These are phyloP conservation scores for Triops cancriformis DNA, from an alignment of 1,140 invertebrate species.

Conservation along the genomic window DNA sequence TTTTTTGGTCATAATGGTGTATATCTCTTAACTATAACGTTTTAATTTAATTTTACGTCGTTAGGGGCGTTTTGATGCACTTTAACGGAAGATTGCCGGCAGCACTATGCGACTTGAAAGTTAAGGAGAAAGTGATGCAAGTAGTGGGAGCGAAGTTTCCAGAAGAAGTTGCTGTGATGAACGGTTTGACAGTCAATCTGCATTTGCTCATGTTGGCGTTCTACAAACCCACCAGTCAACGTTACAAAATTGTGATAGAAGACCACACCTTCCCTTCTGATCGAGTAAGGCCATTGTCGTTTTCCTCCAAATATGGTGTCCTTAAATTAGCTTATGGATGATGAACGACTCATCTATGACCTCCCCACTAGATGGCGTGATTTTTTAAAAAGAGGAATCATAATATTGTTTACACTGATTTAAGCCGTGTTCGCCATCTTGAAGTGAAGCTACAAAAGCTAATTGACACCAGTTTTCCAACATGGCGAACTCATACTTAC, in stretches of 20 bases:
- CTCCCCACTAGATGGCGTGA: too few species aligned
- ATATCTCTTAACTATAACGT: too few species aligned
- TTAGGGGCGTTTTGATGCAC: slow-evolving; percentile 45
- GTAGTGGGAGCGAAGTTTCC: slow-evolving; percentile 41
- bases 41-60: neutral
- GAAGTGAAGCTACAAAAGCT: too few species aligned
- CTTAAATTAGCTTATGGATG: too few species aligned
- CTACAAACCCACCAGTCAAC: slow-evolving; percentile 46
- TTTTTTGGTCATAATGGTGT: too few species aligned
- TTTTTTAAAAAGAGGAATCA: too few species aligned
- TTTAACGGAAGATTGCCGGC: slow-evolving; percentile 43
- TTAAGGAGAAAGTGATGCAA: slow-evolving; percentile 40
- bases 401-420: too few species aligned
- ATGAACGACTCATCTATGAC: too few species aligned
- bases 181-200: slow-evolving; percentile 49
- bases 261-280: slow-evolving; percentile 53
- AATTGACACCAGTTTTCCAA: too few species aligned
- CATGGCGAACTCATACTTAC: too few species aligned
- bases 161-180: slow-evolving; percentile 48
- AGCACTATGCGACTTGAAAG: slow-evolving; percentile 43
- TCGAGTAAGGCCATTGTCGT: slow-evolving; percentile 43
- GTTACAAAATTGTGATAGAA: slow-evolving; percentile 52
- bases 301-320: too few species aligned
- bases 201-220: slow-evolving; percentile 49
- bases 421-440: too few species aligned